Evolutionary conservation across 2,888 invertebrate genomes (phyloP), one percentile per base, ranked within the genome.

Genomic region (Holacanthella duospinosa): DNA sequence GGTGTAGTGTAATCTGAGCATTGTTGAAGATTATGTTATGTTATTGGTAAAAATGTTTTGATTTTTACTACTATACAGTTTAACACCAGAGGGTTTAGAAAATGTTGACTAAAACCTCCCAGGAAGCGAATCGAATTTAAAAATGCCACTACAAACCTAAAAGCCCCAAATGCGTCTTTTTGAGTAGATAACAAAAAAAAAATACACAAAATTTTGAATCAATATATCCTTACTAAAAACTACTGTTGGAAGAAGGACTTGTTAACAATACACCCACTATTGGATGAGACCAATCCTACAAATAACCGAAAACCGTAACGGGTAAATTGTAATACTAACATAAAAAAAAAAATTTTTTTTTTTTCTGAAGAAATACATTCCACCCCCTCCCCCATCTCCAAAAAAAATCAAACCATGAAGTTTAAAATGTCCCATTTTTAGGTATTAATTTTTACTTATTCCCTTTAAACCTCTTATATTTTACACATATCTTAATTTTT

Each of bases 61-160:
- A n/a, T n/a, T n/a, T n/a, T n/a, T n/a, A n/a, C n/a, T n/a, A n/a
- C n/a, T n/a, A n/a, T n/a, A n/a, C n/a, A n/a, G n/a, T n/a, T n/a
- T n/a, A n/a, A n/a, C n/a, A n/a, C n/a, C n/a, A n/a, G n/a, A n/a
- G n/a, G n/a, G n/a, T n/a, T n/a, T n/a, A n/a, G n/a, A n/a, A n/a
- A n/a, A n/a, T n/a, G n/a, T n/a, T n/a, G n/a, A n/a, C n/a, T n/a
- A 48, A 36, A 9, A 59, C 61, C 71, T 66, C 71, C 67, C 71
- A 71, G 64, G 68, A 58, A 69, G 71, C 71, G 69, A 64, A 66
- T 69, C 71, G 66, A 71, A 71, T 71, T 64, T 63, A 63, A 63
- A 68, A 71, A 68, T 69, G 68, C 56, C 57, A 56, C 59, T 65
- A 63, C 68, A 66, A 66, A 68, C 63, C 27, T 4, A 58, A 24